Evolutionary conservation across 1,140 invertebrate species (phyloP).

Genomic region (Parapsyche elsis): DNA sequence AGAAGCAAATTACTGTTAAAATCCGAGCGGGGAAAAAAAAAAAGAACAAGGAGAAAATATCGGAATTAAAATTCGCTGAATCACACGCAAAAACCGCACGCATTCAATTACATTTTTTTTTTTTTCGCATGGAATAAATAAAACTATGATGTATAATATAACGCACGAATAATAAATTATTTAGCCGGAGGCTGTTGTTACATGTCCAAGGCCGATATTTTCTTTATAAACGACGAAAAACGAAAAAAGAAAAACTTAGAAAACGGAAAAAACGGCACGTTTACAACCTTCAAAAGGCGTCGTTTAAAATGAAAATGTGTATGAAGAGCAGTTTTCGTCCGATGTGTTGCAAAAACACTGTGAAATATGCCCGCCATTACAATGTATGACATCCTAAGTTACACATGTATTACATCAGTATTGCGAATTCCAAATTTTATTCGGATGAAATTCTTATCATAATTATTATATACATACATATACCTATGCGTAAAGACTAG

Average conservation of each 20-base stretch:
- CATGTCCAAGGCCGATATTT: constrained; percentile 29
- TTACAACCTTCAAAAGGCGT: constrained; percentile 26
- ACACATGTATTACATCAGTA: too few species aligned
- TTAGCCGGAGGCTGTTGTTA: constrained; percentile 31
- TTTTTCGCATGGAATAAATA: constrained; percentile 16
- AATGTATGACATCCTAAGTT: too few species aligned
- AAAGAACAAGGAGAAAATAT: background rate
- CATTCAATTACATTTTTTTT: constrained; percentile 25
- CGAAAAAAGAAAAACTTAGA: background rate
- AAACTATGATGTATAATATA: constrained; percentile 30
- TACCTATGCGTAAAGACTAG: too few species aligned
- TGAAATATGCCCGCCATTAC: too few species aligned
- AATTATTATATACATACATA: too few species aligned
- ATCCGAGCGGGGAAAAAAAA: background rate
- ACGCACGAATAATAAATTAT: constrained; percentile 32
- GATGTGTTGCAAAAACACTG: too few species aligned
- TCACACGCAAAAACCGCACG: constrained; percentile 17
- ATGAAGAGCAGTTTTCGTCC: too few species aligned
- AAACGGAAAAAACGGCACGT: constrained; percentile 14
- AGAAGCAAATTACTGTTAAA: background rate
- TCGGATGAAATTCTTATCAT: too few species aligned
- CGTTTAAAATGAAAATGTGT: constrained; percentile 27
- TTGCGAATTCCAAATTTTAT: too few species aligned
- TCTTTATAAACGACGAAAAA: constrained; percentile 26
- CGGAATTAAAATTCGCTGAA: constrained; percentile 21